Evolutionary conservation across 2,888 invertebrate species (phyloP).

Genomic region (Tachystola acroxantha): DNA sequence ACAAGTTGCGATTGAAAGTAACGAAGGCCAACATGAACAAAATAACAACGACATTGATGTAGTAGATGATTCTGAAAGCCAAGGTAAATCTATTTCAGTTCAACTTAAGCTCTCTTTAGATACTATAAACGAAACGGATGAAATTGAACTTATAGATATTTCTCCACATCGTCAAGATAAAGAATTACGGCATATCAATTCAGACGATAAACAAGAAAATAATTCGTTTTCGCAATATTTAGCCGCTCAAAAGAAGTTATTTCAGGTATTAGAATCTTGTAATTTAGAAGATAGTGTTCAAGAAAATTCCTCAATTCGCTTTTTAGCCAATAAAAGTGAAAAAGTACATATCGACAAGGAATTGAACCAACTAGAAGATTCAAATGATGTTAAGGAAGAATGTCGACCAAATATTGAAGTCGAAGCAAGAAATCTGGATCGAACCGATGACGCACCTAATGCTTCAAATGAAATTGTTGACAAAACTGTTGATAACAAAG

Average conservation of each 20-base stretch:
- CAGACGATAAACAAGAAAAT: constrained; percentile 1
- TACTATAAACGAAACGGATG: not conserved
- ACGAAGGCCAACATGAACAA: too few relatives aligned
- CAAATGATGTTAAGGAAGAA: not conserved
- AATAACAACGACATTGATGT: not conserved
- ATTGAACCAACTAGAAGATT: not conserved
- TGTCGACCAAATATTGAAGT: not conserved
- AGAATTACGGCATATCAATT: constrained; percentile 7
- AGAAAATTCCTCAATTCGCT: not conserved
- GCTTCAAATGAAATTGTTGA: not conserved
- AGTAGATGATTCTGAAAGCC: too few relatives aligned
- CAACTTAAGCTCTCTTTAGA: not conserved
- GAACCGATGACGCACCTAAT: not conserved
- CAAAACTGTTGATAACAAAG: constrained; percentile 4
- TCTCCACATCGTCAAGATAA: constrained; percentile 1
- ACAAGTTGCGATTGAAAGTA: too few relatives aligned
- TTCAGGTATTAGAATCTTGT: constrained; percentile 29
- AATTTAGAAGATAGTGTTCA: constrained; percentile 5
- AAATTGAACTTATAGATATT: constrained; percentile 2
- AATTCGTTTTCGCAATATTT: constrained; percentile 35
- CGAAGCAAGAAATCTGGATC: not conserved
- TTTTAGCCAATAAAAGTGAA: constrained; percentile 6
- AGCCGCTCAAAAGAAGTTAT: constrained; percentile 36
- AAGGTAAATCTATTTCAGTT: too few relatives aligned
- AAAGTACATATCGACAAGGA: constrained; percentile 9